Conservation (phyloP, 2,113 vertebrate genomes). For the Clupea harengus region DNA sequence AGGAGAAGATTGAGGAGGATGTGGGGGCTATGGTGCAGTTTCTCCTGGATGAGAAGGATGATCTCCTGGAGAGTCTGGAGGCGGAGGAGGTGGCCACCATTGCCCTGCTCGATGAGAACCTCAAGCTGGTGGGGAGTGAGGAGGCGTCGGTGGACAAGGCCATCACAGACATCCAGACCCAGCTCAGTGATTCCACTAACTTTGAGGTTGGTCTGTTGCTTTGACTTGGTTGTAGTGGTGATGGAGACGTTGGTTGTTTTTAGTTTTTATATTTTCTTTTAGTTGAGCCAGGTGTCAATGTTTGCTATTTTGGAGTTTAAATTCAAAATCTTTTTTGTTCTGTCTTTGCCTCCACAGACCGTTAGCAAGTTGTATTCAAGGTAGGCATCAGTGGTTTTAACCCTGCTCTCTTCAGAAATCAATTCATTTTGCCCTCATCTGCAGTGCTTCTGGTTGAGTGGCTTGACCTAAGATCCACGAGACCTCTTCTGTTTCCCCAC, state of each 20-base stretch:
- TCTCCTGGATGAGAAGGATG: constrained; percentile 72
- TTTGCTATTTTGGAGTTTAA: not conserved
- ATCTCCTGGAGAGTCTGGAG: constrained; percentile 70
- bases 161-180: constrained; percentile 63
- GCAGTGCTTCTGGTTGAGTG: not conserved
- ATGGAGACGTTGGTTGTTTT: not conserved
- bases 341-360: constrained; percentile 52
- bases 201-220: constrained; percentile 62
- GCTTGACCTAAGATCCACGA: constrained; percentile 8
- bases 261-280: not conserved
- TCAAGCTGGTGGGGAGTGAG: constrained; percentile 59
- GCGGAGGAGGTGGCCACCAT: constrained; percentile 63
- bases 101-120: constrained; percentile 66
- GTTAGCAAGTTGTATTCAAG: constrained; percentile 62
- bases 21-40: constrained; percentile 74
- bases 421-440: not conserved
- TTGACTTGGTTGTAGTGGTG: too few species aligned
- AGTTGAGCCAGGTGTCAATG: not conserved
- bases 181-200: constrained; percentile 59
- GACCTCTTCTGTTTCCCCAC: constrained; percentile 26
- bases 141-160: constrained; percentile 58
- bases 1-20: constrained; percentile 74
- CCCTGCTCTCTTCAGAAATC: not conserved
- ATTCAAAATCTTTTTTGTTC: not conserved
- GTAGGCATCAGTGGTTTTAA: constrained; percentile 53